phyloP scores from a whole-genome alignment of 2,888 invertebrate genomes.

The Caenorhabditis sulstoni region DNA sequence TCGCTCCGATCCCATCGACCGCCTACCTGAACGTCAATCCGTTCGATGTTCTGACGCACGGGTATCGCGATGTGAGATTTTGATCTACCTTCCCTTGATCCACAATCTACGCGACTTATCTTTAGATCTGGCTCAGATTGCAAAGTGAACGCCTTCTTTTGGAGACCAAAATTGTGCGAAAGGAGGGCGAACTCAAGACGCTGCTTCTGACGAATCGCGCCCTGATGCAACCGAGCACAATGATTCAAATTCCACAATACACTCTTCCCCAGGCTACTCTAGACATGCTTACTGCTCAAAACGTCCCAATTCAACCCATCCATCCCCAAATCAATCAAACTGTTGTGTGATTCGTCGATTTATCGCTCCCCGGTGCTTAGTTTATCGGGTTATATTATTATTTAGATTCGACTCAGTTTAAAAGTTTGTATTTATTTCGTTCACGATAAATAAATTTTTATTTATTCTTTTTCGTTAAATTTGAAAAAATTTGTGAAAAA shows the following conservation, averaged over 20 bases:
- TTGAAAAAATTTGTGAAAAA: too few species aligned
- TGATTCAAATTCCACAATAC: not conserved
- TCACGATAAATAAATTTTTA: too few species aligned
- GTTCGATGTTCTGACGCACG: conserved; percentile 38
- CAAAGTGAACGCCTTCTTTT: conserved; percentile 52
- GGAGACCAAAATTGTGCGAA: conserved; percentile 44
- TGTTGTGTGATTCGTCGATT: too few species aligned
- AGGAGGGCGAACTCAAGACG: conserved; percentile 51
- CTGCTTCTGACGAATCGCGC: conserved; percentile 18
- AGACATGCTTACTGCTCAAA: conserved; percentile 2
- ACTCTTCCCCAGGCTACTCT: not conserved
- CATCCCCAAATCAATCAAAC: too few species aligned
- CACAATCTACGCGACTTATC: not conserved
- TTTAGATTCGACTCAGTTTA: too few species aligned
- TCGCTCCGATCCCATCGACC: conserved; percentile 14
- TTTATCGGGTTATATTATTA: too few species aligned
- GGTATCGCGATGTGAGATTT: conserved; percentile 49
- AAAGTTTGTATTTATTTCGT: too few species aligned
- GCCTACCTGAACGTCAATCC: conserved; percentile 17
- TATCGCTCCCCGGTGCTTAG: too few species aligned
- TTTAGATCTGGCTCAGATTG: conserved; percentile 59
- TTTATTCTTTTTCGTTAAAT: too few species aligned
- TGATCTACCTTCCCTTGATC: not conserved
- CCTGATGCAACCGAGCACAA: not conserved
- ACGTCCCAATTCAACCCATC: not conserved